A percentile compares a stretch with the other conserved stretches of the same genome.
These are phyloP conservation scores for Gymnodraco acuticeps DNA, from an alignment of 2,797 vertebrate genomes.

Conservation along the genomic window DNA sequence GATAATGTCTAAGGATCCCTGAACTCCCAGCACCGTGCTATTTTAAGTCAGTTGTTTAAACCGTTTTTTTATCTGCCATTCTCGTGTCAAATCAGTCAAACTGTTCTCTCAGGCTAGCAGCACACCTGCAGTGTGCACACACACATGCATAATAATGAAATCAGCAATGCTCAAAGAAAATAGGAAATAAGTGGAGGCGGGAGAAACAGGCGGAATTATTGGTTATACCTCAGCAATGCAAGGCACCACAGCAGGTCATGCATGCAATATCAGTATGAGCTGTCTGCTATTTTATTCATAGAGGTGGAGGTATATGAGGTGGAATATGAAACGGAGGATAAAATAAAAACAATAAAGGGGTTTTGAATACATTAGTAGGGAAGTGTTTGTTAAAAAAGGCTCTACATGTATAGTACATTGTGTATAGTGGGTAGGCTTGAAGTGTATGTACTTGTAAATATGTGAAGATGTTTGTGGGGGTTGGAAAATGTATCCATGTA, in stretches of 20 bases:
- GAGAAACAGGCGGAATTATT: neutral
- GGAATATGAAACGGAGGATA: neutral
- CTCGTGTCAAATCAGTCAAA: constrained; percentile 39
- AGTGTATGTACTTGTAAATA: neutral
- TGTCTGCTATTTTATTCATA: neutral
- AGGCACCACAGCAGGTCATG: neutral
- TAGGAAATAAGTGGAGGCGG: neutral
- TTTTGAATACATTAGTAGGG: neutral
- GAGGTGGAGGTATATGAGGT: neutral
- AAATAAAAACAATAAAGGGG: neutral
- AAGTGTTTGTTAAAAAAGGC: neutral
- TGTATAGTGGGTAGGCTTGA: neutral
- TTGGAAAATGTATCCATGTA: neutral
- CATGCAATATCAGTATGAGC: neutral
- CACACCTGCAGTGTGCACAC: constrained; percentile 4
- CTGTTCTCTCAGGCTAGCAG: constrained; percentile 10
- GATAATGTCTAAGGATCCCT: constrained; percentile 12
- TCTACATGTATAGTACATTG: neutral
- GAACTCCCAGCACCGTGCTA: neutral
- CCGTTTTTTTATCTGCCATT: constrained; percentile 23
- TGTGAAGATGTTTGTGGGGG: neutral
- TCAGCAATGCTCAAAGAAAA: neutral
- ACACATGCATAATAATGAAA: constrained; percentile 14
- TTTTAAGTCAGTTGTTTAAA: constrained; percentile 23
- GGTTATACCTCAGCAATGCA: neutral